Evolutionary conservation across 2,888 invertebrate species (phyloP).

Genomic region (Oxystoma pomonae): DNA sequence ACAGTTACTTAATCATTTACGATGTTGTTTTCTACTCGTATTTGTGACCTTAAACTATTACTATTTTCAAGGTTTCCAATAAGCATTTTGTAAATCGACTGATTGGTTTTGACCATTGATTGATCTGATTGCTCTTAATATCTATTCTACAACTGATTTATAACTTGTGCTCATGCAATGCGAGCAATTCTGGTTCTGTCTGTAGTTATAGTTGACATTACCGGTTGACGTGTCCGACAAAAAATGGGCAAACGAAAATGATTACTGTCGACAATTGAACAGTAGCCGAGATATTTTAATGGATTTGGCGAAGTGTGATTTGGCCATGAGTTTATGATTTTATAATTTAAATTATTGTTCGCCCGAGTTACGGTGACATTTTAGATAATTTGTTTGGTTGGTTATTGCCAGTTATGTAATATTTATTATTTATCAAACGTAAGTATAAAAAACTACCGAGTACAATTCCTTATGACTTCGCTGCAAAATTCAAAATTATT

Average conservation of each 20-base stretch:
- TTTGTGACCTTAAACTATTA: too few species aligned
- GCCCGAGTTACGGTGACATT: neutral
- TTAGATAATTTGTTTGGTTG: neutral
- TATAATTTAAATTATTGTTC: neutral
- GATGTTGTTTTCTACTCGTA: too few species aligned
- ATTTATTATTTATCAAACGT: too few species aligned
- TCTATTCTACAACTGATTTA: neutral
- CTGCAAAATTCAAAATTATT: too few species aligned
- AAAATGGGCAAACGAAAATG: neutral
- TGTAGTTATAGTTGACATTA: too few species aligned
- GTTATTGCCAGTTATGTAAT: too few species aligned
- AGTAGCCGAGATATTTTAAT: neutral
- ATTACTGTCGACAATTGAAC: neutral
- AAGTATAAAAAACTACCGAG: too few species aligned
- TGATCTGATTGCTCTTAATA: neutral
- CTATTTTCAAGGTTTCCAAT: too few species aligned
- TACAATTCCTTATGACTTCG: too few species aligned
- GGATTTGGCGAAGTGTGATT: neutral
- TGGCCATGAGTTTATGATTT: neutral
- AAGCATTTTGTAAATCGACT: neutral
- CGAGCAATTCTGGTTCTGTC: neutral
- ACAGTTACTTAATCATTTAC: too few species aligned
- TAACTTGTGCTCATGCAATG: neutral
- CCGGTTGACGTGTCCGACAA: neutral
- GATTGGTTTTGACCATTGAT: neutral